A percentile compares a stretch with the other conserved stretches of the same genome.
These are phyloP conservation scores for Beris chalybata DNA, from an alignment of 2,888 invertebrate genomes.

Conservation along the genomic window DNA sequence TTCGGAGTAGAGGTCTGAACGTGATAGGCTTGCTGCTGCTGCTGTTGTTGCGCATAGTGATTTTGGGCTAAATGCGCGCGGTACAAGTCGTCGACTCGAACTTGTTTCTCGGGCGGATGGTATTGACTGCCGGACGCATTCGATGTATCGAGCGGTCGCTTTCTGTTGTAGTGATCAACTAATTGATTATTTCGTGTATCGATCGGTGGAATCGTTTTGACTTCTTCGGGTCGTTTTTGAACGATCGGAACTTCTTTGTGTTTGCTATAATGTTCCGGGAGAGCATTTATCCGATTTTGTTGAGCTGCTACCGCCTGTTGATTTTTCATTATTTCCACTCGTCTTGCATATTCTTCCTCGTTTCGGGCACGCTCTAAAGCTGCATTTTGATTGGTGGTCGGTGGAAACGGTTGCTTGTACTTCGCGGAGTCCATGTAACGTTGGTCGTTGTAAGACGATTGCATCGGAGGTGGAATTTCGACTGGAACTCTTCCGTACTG, in stretches of 20 bases:
- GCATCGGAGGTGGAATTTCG: not conserved
- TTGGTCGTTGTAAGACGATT: not conserved
- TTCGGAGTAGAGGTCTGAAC: not conserved
- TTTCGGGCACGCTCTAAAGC: slow-evolving; percentile 24
- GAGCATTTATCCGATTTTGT: not conserved
- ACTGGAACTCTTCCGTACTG: not conserved
- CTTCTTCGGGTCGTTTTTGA: not conserved
- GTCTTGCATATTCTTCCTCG: not conserved
- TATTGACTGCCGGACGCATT: slow-evolving; percentile 2
- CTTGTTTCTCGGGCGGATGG: slow-evolving; percentile 36
- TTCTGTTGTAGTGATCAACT: slow-evolving; percentile 20
- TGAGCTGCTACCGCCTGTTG: not conserved
- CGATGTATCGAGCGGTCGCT: slow-evolving; percentile 36
- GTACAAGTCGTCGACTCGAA: slow-evolving; percentile 35
- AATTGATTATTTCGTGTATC: not conserved
- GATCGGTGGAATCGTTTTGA: not conserved
- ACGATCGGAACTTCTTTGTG: not conserved
- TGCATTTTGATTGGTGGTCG: slow-evolving; percentile 22
- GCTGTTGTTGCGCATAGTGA: slow-evolving; percentile 30
- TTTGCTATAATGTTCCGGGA: no score
- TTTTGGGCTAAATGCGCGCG: slow-evolving; percentile 34
- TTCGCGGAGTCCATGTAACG: not conserved
- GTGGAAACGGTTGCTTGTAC: slow-evolving; percentile 6
- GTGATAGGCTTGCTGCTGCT: slow-evolving; percentile 3
- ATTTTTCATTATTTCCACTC: not conserved